Evolutionary conservation across 2,797 vertebrate species (phyloP), one percentile per base, ranked within the genome.

Genomic region (Phyllotis vaccarum): DNA sequence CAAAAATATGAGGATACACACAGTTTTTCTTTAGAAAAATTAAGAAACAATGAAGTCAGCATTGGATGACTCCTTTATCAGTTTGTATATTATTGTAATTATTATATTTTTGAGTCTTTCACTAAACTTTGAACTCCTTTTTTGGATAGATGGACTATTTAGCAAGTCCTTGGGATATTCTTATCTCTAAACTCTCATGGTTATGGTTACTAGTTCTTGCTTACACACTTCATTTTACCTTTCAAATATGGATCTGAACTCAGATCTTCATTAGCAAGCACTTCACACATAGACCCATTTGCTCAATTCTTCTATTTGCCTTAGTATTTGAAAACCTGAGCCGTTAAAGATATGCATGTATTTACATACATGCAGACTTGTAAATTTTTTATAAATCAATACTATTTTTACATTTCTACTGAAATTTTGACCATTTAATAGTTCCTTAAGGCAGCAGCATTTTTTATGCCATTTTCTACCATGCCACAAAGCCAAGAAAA

Each of bases 401-500:
- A 85, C 27, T 89, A 52, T 78, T 95, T 96, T 93, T 91, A 93
- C 90, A 80, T 19, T 62, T 24, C 22, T 54, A 72, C 60, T 27
- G 46, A 97, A 98, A 91, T 90, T 98, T 98, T 97, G 97, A 87
- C 10, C 92, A 91, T 91, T 98, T 97, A 95, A 64, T 91, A 68
- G 96, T 95, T 93, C 21, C 68, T 81, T 54, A 82, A 95, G 62
- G 81, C 86, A 96, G 91, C 7, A 92, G 14, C 96, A 72, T 98
- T 98, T 98, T 97, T 3, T 90, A 94, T 93, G 66, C 43, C 93
- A 94, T 87, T 96, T 97, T 97, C 95, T 91, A 95, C 78, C 86
- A 80, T 88, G 64, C 97, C 98, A 97, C 70, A 96, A 98, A 97
- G 62, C 90, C 97, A 95, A 96, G 97, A 98, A 98, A 98, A 98